phyloP scores from a whole-genome alignment of 2,113 vertebrate genomes.

The Grallaria varia region DNA sequence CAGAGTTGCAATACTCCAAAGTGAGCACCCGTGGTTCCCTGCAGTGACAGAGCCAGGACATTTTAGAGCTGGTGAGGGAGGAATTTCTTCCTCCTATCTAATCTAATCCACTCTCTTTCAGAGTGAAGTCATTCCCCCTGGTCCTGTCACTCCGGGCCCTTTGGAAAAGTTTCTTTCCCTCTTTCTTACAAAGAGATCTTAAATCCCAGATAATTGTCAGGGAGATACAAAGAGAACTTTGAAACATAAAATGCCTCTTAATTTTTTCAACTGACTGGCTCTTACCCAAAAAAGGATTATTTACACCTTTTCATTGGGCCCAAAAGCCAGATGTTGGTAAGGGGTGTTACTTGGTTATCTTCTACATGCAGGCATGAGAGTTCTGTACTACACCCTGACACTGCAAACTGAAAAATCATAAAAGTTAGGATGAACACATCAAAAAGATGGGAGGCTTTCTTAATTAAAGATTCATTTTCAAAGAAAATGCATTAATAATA shows the following conservation, averaged over 20 bases:
- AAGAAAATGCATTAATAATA: not conserved
- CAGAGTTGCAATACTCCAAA: not conserved
- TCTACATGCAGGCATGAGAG: not conserved
- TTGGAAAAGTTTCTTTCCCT: not conserved
- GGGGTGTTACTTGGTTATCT: not conserved
- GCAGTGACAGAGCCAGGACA: not conserved
- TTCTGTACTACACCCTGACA: not conserved
- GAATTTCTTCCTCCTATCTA: not conserved
- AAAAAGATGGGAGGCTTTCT: accelerated
- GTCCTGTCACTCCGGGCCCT: no score
- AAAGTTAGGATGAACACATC: not conserved
- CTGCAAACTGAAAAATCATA: not conserved
- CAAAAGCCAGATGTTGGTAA: not conserved
- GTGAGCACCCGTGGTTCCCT: not conserved
- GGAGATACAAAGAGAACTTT: not conserved
- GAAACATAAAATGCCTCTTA: not conserved
- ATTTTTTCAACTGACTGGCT: not conserved
- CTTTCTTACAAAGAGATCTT: not conserved
- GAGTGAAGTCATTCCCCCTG: not conserved
- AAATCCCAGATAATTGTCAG: not conserved
- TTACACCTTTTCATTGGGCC: not conserved
- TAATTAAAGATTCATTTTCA: not conserved
- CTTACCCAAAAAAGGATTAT: not conserved
- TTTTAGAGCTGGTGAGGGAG: not conserved
- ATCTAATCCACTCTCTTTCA: not conserved